phyloP scores from a whole-genome alignment of 2,797 vertebrate genomes.

The Micrastur ruficollis region DNA sequence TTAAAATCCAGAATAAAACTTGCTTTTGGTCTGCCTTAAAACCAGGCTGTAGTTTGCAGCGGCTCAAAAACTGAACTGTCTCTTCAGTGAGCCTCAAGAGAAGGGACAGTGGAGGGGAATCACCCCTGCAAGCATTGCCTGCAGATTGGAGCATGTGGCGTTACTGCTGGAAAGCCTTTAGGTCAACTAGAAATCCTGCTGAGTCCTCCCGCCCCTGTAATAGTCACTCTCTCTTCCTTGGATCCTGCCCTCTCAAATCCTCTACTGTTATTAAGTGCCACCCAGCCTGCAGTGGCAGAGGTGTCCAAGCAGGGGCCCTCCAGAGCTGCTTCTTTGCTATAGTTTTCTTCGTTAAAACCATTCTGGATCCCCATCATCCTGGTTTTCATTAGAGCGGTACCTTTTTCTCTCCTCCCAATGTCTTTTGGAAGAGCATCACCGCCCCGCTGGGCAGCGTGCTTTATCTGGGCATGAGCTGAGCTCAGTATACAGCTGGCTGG shows the following conservation, averaged over 20 bases:
- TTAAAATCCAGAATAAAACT: background rate
- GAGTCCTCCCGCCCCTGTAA: background rate
- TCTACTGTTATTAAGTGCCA: background rate
- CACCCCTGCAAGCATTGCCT: background rate
- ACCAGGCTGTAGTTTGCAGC: background rate
- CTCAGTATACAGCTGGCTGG: accelerated
- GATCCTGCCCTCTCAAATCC: background rate
- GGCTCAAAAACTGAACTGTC: background rate
- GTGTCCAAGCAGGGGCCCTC: background rate
- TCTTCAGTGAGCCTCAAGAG: background rate
- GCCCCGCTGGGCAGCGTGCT: background rate
- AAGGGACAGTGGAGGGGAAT: background rate
- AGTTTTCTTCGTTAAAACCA: background rate
- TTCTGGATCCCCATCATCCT: background rate
- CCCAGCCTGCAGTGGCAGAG: background rate
- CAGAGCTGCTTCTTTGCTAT: background rate
- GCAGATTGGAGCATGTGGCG: accelerated
- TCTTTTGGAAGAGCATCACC: background rate
- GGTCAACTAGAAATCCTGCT: background rate
- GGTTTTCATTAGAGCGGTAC: background rate
- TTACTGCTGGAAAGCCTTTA: background rate
- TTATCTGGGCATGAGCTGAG: background rate
- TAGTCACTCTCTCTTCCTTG: background rate
- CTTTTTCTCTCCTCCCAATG: background rate
- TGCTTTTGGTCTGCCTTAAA: background rate